Conservation (phyloP, 2,888 invertebrate genomes). For the Agrotis clavis region DNA sequence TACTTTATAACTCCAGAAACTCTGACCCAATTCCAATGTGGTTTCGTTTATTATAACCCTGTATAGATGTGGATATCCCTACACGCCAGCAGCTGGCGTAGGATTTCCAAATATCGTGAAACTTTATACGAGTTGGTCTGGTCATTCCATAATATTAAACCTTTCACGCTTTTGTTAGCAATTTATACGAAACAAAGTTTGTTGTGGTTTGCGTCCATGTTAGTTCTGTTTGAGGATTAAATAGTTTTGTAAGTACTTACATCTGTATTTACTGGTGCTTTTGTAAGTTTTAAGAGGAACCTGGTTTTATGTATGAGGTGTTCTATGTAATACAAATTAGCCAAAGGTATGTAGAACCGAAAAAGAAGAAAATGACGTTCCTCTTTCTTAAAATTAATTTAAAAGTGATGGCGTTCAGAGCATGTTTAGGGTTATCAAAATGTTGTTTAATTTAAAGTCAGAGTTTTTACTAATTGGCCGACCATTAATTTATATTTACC, state of each 20-base stretch:
- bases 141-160: constrained; percentile 52
- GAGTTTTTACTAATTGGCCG: too few species aligned
- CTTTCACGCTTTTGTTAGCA: constrained; percentile 34
- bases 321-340: neutral
- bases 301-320: neutral
- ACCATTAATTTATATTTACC: too few species aligned
- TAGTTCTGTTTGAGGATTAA: constrained; percentile 34
- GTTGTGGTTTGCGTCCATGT: constrained; percentile 26
- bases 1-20: constrained; percentile 34
- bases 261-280: neutral
- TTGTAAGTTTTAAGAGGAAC: neutral
- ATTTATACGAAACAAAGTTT: constrained; percentile 42
- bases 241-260: constrained; percentile 2
- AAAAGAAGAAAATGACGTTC: too few species aligned
- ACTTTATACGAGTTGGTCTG: constrained; percentile 46
- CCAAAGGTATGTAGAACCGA: too few species aligned
- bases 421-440: too few species aligned
- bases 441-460: too few species aligned
- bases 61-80: constrained; percentile 15
- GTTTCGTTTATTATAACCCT: constrained; percentile 47
- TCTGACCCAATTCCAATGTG: constrained; percentile 55
- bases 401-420: too few species aligned
- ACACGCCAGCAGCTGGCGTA: constrained; percentile 41
- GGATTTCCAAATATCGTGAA: constrained; percentile 40
- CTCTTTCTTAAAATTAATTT: too few species aligned